phyloP scores from a whole-genome alignment of 2,888 invertebrate genomes.

The Mimumesa dahlbomi region DNA sequence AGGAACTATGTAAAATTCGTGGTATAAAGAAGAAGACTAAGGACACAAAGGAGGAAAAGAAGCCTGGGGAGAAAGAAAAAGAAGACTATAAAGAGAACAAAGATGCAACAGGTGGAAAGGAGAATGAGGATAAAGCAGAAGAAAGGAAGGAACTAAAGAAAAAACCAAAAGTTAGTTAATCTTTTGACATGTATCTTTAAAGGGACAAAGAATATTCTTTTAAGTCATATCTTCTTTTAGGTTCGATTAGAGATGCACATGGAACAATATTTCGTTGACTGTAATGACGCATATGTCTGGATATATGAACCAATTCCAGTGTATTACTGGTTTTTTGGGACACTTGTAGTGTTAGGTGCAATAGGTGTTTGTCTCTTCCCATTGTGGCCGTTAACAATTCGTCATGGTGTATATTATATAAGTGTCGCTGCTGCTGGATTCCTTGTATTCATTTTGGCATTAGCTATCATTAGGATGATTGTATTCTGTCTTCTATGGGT shows the following conservation, averaged over 20 bases:
- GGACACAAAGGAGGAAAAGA: constrained; percentile 77
- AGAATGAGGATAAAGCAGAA: constrained; percentile 81
- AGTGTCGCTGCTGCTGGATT: constrained; percentile 97
- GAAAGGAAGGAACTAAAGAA: constrained; percentile 82
- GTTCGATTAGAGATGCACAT: constrained; percentile 98
- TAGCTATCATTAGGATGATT: constrained; percentile 93
- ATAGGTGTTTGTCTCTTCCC: constrained; percentile 98
- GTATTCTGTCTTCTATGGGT: constrained; percentile 96
- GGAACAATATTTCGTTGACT: constrained; percentile 96
- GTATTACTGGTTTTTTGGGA: constrained; percentile 97
- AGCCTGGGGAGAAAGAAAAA: constrained; percentile 73
- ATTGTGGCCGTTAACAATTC: constrained; percentile 97
- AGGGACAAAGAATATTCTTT: neutral
- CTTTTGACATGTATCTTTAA: neutral
- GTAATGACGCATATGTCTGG: constrained; percentile 98
- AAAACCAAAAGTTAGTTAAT: constrained; percentile 80
- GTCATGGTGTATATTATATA: constrained; percentile 97
- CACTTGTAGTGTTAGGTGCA: constrained; percentile 93
- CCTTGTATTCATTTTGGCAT: constrained; percentile 94
- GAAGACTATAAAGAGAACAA: constrained; percentile 80
- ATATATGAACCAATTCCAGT: constrained; percentile 98
- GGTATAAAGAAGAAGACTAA: constrained; percentile 80
- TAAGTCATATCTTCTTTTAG: constrained; percentile 63
- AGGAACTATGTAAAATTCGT: constrained; percentile 80
- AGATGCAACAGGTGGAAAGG: constrained; percentile 68